phyloP scores from a whole-genome alignment of 2,888 invertebrate genomes.

The Malthinus flaveolus region DNA sequence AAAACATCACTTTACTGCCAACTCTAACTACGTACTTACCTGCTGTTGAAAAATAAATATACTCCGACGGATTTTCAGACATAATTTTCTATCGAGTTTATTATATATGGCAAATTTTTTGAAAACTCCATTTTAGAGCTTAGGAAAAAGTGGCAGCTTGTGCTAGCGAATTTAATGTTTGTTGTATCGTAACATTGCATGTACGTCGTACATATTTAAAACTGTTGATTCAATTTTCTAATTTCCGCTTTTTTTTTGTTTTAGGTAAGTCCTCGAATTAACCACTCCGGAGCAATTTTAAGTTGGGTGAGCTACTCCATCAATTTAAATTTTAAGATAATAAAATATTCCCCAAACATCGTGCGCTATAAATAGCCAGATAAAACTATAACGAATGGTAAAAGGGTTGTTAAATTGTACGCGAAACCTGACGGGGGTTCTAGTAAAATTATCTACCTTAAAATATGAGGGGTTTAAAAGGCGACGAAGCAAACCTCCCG shows the following conservation, averaged over 20 bases:
- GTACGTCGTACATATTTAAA: neutral
- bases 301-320: slow-evolving; percentile 23
- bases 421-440: slow-evolving; percentile 35
- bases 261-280: slow-evolving; percentile 29
- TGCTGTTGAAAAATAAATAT: too few species aligned
- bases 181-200: neutral
- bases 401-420: slow-evolving; percentile 49
- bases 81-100: neutral
- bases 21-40: too few species aligned
- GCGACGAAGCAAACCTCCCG: slow-evolving; percentile 36
- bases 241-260: slow-evolving; percentile 25
- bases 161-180: neutral
- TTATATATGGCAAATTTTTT: neutral
- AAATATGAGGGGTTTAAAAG: slow-evolving; percentile 43
- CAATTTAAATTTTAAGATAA: slow-evolving; percentile 33
- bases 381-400: slow-evolving; percentile 50
- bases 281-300: slow-evolving; percentile 4
- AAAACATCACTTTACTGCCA: too few species aligned
- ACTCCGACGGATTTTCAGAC: too few species aligned
- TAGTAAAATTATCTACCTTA: slow-evolving; percentile 44
- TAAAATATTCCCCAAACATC: slow-evolving; percentile 44
- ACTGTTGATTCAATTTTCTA: slow-evolving; percentile 1
- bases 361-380: slow-evolving; percentile 42
- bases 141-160: slow-evolving; percentile 2
- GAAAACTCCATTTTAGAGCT: neutral